Percentiles rank a stretch among this genome's conserved stretches.
Evolutionary conservation across 2,113 vertebrate genomes (phyloP).

Genomic region (Furnarius figulus): DNA sequence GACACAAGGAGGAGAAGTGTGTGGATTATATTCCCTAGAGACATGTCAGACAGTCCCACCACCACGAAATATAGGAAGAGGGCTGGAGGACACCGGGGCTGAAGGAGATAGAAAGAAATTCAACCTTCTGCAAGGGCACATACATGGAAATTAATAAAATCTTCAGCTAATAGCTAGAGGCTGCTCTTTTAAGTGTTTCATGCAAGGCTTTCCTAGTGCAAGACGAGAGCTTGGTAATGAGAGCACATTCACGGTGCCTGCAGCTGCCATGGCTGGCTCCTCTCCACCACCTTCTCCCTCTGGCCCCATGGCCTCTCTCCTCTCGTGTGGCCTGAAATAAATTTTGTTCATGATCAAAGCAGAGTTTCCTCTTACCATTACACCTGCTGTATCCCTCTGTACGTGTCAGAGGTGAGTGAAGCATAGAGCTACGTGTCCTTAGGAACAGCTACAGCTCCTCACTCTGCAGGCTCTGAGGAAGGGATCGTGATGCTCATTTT

Average conservation of each 20-base stretch:
- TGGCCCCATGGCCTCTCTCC: not conserved
- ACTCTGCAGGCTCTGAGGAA: not conserved
- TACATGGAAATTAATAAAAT: slow-evolving; percentile 21
- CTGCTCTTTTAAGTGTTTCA: slow-evolving; percentile 2
- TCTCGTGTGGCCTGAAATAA: not conserved
- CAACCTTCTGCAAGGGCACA: slow-evolving; percentile 23
- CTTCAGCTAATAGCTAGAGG: slow-evolving; percentile 22
- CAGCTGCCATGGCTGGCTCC: not conserved
- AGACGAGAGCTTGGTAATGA: not conserved
- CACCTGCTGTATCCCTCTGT: not conserved
- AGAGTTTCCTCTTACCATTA: not conserved
- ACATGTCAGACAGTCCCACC: not conserved
- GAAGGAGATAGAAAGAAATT: not conserved
- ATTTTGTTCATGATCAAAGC: not conserved
- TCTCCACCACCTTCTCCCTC: not conserved
- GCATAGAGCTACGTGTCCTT: not conserved
- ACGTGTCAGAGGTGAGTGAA: not conserved
- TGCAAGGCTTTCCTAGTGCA: not conserved
- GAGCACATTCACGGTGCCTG: not conserved
- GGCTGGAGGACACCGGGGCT: not conserved
- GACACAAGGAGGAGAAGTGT: not conserved
- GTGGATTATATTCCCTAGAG: not conserved
- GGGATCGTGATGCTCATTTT: accelerated
- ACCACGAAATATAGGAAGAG: not conserved
- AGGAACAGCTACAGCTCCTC: not conserved